These are phyloP conservation scores for Corvus cornix DNA, from an alignment of 2,113 vertebrate genomes.

Conservation along the genomic window DNA sequence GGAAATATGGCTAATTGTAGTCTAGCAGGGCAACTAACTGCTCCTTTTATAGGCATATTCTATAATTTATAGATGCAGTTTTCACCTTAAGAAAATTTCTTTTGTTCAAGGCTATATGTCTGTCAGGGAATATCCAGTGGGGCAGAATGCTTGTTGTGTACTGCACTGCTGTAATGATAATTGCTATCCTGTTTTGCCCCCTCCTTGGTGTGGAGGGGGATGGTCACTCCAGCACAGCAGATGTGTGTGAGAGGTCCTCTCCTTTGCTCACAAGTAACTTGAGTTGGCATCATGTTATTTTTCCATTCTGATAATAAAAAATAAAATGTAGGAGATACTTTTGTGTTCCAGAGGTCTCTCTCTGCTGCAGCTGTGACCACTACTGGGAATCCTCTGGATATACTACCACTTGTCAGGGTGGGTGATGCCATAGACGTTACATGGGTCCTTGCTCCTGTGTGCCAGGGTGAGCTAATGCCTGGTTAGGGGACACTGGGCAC, in stretches of 20 bases:
- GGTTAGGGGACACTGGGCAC: not conserved
- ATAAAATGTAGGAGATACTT: not conserved
- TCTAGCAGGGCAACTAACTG: not conserved
- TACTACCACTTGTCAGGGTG: not conserved
- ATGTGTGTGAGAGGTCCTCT: not conserved
- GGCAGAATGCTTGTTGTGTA: not conserved
- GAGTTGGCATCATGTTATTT: not conserved
- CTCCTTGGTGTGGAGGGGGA: not conserved
- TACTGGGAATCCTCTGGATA: not conserved
- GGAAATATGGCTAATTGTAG: not conserved
- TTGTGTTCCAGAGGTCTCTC: not conserved
- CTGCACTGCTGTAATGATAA: not conserved
- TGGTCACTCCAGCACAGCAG: not conserved
- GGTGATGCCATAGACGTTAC: not conserved
- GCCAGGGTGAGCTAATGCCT: not conserved
- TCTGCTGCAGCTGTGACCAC: not conserved
- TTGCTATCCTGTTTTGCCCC: not conserved
- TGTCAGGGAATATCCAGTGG: not conserved
- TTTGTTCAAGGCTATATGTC: not conserved
- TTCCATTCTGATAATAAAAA: not conserved
- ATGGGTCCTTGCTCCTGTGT: not conserved
- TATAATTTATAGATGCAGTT: not conserved
- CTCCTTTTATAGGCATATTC: not conserved
- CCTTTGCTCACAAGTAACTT: not conserved
- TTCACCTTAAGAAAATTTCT: not conserved